Evolutionary conservation across 92 coral and sea anemone genomes (phyloP).

Genomic region (Epizoanthus ramosus): DNA sequence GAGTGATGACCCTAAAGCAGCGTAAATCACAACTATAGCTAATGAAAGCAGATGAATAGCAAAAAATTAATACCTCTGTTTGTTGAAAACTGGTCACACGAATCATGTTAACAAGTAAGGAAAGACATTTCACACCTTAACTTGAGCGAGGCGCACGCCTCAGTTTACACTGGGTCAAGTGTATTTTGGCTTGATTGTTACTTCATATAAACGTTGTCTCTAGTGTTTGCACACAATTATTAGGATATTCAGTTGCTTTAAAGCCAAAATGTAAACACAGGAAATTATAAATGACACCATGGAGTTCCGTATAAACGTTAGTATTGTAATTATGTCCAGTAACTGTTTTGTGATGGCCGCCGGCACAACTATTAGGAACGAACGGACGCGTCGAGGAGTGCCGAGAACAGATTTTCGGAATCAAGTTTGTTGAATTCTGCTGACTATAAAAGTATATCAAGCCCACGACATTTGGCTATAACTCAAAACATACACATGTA

Average conservation of each 20-base stretch:
- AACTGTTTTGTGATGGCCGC: not conserved
- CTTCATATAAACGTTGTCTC: constrained; percentile 23
- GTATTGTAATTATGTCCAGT: not conserved
- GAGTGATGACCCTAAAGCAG: not conserved
- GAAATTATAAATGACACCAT: constrained; percentile 2
- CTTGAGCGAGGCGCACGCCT: not conserved
- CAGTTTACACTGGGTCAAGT: constrained; percentile 24
- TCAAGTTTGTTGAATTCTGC: no score
- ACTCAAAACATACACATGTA: no score
- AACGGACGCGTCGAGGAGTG: not conserved
- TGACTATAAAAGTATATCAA: no score
- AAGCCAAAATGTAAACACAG: constrained; percentile 18
- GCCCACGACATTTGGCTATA: no score
- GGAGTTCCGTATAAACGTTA: constrained; percentile 5
- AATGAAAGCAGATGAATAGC: not conserved
- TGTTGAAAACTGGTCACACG: constrained; percentile 32
- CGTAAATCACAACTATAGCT: not conserved
- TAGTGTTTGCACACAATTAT: not conserved
- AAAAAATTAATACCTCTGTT: constrained; percentile 25
- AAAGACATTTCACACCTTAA: constrained; percentile 21
- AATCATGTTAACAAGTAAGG: constrained; percentile 21
- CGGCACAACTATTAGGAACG: not conserved
- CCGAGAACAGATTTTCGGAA: no score
- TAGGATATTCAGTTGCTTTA: not conserved
- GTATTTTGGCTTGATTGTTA: constrained; percentile 2